Conservation (phyloP, 2,888 invertebrate species). For the Nysson spinosus region DNA sequence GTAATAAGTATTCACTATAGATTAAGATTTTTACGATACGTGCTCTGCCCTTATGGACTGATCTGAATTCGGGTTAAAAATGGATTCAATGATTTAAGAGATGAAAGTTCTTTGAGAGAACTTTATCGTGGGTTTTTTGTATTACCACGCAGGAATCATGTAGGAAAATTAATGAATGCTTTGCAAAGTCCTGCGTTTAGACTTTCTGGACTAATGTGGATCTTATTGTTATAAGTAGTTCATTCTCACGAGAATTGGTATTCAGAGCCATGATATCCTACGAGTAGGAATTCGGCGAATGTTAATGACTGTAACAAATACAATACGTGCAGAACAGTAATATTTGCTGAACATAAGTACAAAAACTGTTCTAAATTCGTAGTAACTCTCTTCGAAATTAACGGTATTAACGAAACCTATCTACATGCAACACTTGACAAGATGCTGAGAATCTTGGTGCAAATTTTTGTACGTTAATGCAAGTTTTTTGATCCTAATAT, state of each 20-base stretch:
- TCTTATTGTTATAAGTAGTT: slow-evolving; percentile 55
- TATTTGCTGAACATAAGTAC: slow-evolving; percentile 18
- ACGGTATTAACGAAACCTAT: slow-evolving; percentile 21
- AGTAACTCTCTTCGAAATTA: slow-evolving; percentile 24
- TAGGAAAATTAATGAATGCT: slow-evolving; percentile 33
- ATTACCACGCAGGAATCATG: slow-evolving; percentile 44
- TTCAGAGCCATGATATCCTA: slow-evolving; percentile 46
- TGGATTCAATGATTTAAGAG: slow-evolving; percentile 41
- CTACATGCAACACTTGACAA: slow-evolving; percentile 21
- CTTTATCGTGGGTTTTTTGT: slow-evolving; percentile 45
- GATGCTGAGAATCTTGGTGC: slow-evolving; percentile 35
- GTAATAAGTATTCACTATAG: slow-evolving; percentile 74
- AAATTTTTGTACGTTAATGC: slow-evolving; percentile 28
- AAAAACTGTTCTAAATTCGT: slow-evolving; percentile 31
- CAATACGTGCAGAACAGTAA: slow-evolving; percentile 27
- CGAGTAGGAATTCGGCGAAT: slow-evolving; percentile 47
- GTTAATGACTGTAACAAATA: slow-evolving; percentile 46
- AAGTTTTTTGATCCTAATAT: not conserved
- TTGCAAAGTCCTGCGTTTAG: slow-evolving; percentile 51
- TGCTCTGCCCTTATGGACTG: slow-evolving; percentile 64
- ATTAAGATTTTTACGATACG: slow-evolving; percentile 75
- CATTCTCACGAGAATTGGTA: slow-evolving; percentile 52
- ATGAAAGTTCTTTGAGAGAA: slow-evolving; percentile 40
- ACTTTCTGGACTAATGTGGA: slow-evolving; percentile 49
- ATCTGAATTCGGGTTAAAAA: slow-evolving; percentile 55